Evolutionary conservation across 2,797 vertebrate genomes (phyloP).

Genomic region (Helarctos malayanus): DNA sequence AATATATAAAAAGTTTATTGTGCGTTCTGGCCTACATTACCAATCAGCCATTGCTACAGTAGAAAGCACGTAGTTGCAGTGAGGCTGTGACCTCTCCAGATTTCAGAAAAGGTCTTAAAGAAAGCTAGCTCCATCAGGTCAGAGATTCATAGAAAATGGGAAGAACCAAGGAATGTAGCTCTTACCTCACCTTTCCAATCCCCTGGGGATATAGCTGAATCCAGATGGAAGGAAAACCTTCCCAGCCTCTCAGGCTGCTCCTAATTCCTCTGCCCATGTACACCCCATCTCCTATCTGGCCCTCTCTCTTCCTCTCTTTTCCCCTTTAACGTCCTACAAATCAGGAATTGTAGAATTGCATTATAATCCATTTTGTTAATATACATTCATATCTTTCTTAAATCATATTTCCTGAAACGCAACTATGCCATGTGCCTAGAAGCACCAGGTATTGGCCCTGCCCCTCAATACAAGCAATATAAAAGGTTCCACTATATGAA

Average conservation of each 20-base stretch:
- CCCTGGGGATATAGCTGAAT: not conserved
- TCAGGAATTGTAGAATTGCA: constrained; percentile 66
- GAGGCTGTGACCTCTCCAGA: constrained; percentile 3
- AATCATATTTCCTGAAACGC: constrained; percentile 53
- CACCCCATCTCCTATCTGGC: not conserved
- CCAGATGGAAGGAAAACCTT: constrained; percentile 11
- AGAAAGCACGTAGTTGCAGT: constrained; percentile 34
- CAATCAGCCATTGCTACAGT: not conserved
- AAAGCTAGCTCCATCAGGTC: not conserved
- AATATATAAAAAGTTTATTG: not conserved
- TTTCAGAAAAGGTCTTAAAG: constrained; percentile 29
- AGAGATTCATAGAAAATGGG: constrained; percentile 3
- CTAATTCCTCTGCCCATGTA: not conserved
- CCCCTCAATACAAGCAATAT: constrained; percentile 68
- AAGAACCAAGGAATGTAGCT: constrained; percentile 53
- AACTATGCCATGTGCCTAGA: not conserved
- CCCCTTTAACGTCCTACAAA: constrained; percentile 63
- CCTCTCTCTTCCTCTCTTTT: not conserved
- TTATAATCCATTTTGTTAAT: constrained; percentile 57
- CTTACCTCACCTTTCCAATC: constrained; percentile 33
- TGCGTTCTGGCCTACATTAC: not conserved
- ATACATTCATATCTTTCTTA: constrained; percentile 52
- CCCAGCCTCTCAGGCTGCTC: not conserved
- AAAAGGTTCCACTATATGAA: constrained; percentile 28
- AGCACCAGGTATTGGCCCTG: not conserved